These are phyloP conservation scores for Glossosoma conforme DNA, from an alignment of 1,140 invertebrate species.

Conservation along the genomic window DNA sequence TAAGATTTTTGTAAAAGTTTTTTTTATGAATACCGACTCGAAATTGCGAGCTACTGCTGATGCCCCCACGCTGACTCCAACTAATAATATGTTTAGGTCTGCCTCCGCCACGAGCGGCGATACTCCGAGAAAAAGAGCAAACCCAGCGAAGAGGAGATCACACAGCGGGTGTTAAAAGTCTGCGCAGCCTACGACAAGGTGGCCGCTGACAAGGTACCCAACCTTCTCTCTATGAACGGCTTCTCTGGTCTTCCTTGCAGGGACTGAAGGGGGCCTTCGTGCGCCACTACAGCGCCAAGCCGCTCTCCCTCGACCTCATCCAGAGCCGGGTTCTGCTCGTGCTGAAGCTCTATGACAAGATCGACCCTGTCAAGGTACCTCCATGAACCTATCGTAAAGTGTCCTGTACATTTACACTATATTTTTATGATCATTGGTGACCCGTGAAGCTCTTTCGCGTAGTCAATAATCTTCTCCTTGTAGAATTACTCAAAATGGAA, in stretches of 20 bases:
- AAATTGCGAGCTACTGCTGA: background rate
- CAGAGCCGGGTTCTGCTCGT: constrained; percentile 85
- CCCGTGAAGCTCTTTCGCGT: too few relatives aligned
- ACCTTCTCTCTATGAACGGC: constrained; percentile 37
- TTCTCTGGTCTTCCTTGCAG: constrained; percentile 56
- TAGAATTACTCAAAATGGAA: too few relatives aligned
- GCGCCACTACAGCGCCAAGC: constrained; percentile 68
- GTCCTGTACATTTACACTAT: too few relatives aligned
- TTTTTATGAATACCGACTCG: background rate
- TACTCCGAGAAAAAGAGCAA: constrained; percentile 27
- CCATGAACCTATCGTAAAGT: too few relatives aligned
- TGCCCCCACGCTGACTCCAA: background rate
- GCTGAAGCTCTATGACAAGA: constrained; percentile 94
- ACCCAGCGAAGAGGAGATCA: constrained; percentile 51
- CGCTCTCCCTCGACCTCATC: constrained; percentile 77
- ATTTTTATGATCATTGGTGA: too few relatives aligned
- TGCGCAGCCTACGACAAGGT: constrained; percentile 76
- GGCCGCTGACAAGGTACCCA: constrained; percentile 67
- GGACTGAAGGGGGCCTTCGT: constrained; percentile 50
- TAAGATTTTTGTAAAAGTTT: background rate
- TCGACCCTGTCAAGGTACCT: constrained; percentile 91
- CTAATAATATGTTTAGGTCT: background rate
- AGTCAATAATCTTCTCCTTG: too few relatives aligned
- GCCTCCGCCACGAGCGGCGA: background rate
- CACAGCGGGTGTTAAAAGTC: constrained; percentile 71